Base-by-base conservation (phyloP, 1,140 invertebrate genomes). In the Planococcus citri region DNA sequence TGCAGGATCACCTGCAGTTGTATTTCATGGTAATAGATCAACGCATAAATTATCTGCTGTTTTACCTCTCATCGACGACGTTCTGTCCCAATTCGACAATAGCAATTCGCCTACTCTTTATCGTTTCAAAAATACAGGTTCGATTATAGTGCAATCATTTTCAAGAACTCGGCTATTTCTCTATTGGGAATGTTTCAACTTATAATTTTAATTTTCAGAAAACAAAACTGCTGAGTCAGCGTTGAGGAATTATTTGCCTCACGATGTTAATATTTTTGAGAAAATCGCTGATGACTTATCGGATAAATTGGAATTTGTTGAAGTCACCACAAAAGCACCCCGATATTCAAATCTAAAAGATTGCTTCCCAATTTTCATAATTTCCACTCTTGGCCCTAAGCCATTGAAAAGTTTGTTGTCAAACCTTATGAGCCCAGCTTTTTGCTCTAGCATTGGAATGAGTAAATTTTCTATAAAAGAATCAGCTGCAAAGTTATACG, bases 361-460 rank as follows among this genome's bases (percentile, higher is more conserved):
- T 21, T 29, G 33, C 1, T n/a, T 6, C 24, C 72, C 72, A 1
- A 58, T 73, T n/a, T 73, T 73, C 17, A 10, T 72, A 0, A 70
- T 73, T 41, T 64, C 71, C 0, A 70, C 68, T 24, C 68, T 72
- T 4, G 70, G 70, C 14, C 38, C 71, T 29, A 38, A 68, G 29
- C 20, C 14, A 1, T 17, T 72, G 4, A 51, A 68, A 8, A 20
- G 21, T 1, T 27, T 72, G 4, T 57, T 41, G 9, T 57, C 25
- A 27, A 41, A 37, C 22, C 20, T 72, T 9, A 17, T 27, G 2
- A 70, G 70, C 33, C 71, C 71, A 29, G n/a, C 41, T 10, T 72
- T 72, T 17, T 68, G 68, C 25, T 69, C 71, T 1, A 27, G 20
- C 3, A 22, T 72, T 4, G 41, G 68, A 20, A 27, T 22, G 3